A percentile compares a stretch with the other conserved stretches of the same genome.
These are phyloP conservation scores for Sebastes fasciatus DNA, from an alignment of 2,113 vertebrate species.

Conservation along the genomic window DNA sequence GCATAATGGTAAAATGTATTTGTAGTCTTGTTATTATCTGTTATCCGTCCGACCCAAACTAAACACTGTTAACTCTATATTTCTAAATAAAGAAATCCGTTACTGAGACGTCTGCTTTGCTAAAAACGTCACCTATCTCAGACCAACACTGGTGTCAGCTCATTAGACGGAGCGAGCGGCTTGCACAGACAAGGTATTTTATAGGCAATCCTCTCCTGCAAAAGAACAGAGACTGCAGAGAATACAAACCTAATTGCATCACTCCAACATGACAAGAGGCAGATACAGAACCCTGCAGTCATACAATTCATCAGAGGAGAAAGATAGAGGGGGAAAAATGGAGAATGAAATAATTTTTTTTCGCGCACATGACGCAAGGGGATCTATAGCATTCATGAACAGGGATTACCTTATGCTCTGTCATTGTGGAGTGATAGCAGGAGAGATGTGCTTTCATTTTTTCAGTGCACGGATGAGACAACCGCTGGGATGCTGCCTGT, in stretches of 20 bases:
- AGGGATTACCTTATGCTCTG: constrained; percentile 62
- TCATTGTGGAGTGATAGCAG: constrained; percentile 58
- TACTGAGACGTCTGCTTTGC: constrained; percentile 36
- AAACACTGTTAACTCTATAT: constrained; percentile 21
- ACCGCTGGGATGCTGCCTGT: constrained; percentile 34
- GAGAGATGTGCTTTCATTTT: constrained; percentile 64
- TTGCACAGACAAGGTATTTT: constrained; percentile 69
- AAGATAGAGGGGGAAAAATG: constrained; percentile 41
- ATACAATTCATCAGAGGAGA: constrained; percentile 64
- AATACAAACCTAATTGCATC: constrained; percentile 77
- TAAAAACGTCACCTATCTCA: constrained; percentile 50
- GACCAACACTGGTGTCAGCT: constrained; percentile 58
- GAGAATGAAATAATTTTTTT: constrained; percentile 57
- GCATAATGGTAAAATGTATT: constrained; percentile 22
- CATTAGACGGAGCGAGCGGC: constrained; percentile 51
- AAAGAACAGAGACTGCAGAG: constrained; percentile 56
- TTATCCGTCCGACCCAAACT: constrained; percentile 28
- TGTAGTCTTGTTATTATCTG: constrained; percentile 27
- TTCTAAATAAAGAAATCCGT: constrained; percentile 13
- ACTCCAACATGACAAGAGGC: constrained; percentile 71
- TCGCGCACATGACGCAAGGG: constrained; percentile 54
- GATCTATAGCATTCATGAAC: constrained; percentile 52
- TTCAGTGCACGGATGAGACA: constrained; percentile 42
- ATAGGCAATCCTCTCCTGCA: constrained; percentile 58
- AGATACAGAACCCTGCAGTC: constrained; percentile 66